Percentiles rank a stretch among this genome's conserved stretches.
These are phyloP conservation scores for Chiloscyllium punctatum DNA, from an alignment of 2,797 vertebrate genomes.

Conservation along the genomic window DNA sequence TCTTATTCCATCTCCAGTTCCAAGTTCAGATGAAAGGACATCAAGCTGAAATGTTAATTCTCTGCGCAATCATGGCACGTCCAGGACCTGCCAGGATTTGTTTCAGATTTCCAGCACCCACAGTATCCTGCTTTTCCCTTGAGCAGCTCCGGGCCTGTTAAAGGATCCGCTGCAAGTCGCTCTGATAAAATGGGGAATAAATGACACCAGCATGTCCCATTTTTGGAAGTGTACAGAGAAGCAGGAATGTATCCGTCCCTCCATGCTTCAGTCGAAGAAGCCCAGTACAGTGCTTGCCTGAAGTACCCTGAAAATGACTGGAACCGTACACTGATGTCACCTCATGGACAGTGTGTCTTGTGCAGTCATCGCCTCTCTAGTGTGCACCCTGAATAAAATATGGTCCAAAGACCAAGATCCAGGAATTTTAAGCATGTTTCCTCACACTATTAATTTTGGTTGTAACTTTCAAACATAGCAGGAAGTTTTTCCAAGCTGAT, in stretches of 20 bases:
- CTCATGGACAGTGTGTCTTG: not conserved
- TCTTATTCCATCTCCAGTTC: too few relatives aligned
- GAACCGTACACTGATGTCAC: too few relatives aligned
- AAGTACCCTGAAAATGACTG: not conserved
- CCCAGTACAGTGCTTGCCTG: not conserved
- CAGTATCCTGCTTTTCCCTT: too few relatives aligned
- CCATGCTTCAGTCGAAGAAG: not conserved
- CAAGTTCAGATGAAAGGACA: too few relatives aligned
- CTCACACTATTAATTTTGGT: not conserved
- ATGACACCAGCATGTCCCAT: not conserved
- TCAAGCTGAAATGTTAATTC: too few relatives aligned
- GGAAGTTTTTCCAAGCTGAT: not conserved
- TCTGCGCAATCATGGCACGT: too few relatives aligned
- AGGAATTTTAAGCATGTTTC: not conserved
- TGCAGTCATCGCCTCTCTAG: not conserved
- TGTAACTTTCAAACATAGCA: not conserved
- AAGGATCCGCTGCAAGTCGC: not conserved
- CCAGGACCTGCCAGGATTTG: too few relatives aligned
- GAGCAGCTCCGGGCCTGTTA: not conserved
- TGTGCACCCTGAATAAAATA: not conserved
- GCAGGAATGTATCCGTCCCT: not conserved
- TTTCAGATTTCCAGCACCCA: too few relatives aligned
- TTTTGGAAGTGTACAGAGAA: not conserved
- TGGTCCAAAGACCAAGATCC: not conserved
- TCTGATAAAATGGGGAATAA: not conserved